Base-by-base conservation (phyloP, 2,797 vertebrate genomes). In the Myotis myotis region DNA sequence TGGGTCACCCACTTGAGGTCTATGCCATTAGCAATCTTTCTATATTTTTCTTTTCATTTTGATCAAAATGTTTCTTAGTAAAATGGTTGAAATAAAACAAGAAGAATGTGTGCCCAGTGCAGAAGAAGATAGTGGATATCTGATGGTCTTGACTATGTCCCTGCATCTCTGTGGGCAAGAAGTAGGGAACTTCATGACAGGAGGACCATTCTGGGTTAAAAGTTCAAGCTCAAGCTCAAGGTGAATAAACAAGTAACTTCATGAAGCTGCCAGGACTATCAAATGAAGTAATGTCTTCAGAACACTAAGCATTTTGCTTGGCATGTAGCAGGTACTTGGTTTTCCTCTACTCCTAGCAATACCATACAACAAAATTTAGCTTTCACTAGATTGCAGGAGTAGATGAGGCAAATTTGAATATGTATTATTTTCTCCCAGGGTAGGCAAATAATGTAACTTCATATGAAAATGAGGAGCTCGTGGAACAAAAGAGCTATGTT, bases 401-500 rank as follows among this genome's bases (percentile, higher is more conserved):
- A 75, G 49, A 55, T 70, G 49, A 86, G 66, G 76, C 28, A 55
- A 49, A 25, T 92, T 90, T 86, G 49, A 93, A 57, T 62, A 81
- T 72, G 12, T 25, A 22, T 84, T 84, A 51, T 88, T 86, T 68
- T 88, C 1, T 57, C 71, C 4, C 8, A 51, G 2, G 23, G 25
- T 44, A 62, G 41, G n/a, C 53, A 75, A 74, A 30, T 62, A 66
- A n/a, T 57, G 25, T 60, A n/a, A 93, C 38, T 90, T 93, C 60
- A 44, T 55, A 70, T n/a, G 38, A 87, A 86, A 93, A 89, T 44
- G 33, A 94, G 22, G 30, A 81, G 79, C 86, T 81, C 60, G 3
- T 75, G 49, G 72, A 64, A 80, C 33, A 76, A 89, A 96, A 91
- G 76, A 89, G 71, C 71, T 81, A 30, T 81, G 49, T 93, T 84